phyloP scores from a whole-genome alignment of 2,797 vertebrate genomes.

The Falco naumanni region DNA sequence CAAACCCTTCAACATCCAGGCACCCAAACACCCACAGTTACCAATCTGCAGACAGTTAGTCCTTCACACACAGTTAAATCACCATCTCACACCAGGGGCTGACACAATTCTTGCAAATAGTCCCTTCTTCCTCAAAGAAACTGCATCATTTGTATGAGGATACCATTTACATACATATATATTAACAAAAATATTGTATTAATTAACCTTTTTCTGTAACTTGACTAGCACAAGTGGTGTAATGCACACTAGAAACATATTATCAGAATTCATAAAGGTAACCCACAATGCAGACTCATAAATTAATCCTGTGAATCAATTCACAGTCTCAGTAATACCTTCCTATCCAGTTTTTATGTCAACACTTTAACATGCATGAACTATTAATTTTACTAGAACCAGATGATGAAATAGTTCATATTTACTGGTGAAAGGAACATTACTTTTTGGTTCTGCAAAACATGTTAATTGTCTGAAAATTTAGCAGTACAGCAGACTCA shows the following conservation, averaged over 20 bases:
- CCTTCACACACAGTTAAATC: not conserved
- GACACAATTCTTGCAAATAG: not conserved
- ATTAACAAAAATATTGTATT: not conserved
- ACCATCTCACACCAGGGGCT: not conserved
- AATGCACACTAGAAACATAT: not conserved
- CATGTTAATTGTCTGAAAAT: not conserved
- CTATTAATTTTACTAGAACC: not conserved
- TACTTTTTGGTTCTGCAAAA: not conserved
- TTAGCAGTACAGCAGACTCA: not conserved
- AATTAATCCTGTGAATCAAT: not conserved
- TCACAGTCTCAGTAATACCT: not conserved
- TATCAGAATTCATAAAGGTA: not conserved
- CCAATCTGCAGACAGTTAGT: not conserved
- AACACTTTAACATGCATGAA: not conserved
- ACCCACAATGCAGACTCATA: not conserved
- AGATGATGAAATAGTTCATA: not conserved
- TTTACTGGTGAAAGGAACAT: not conserved
- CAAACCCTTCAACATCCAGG: not conserved
- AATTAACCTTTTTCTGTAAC: not conserved
- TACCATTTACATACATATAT: not conserved
- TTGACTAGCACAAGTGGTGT: not conserved
- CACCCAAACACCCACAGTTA: not conserved
- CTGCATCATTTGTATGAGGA: not conserved
- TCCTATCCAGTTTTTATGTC: not conserved
- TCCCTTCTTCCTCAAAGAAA: not conserved